Evolutionary conservation across 2,888 invertebrate species (phyloP), one percentile per base, ranked within the genome.

Genomic region (Cerastis leucographa): DNA sequence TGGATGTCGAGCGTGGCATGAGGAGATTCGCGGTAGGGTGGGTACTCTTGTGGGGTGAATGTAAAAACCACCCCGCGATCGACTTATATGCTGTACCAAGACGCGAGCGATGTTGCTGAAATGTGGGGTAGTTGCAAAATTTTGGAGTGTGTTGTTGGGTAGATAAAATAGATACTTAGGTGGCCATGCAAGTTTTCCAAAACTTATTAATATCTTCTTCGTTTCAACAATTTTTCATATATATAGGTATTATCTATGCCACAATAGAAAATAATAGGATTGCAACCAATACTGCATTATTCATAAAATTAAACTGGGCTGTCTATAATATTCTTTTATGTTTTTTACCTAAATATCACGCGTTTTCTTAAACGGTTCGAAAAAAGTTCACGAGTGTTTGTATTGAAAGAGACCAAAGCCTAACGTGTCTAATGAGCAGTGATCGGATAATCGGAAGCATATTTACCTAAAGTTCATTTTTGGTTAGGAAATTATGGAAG

Each of bases 61-160:
- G 96, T 94, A 96, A 96, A 95, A 95, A 95, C 95, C 96, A 95
- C 96, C 96, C 94, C 95, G 95, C 95, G 95, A 96, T 96, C 96
- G 96, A 96, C 96, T 96, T 96, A 96, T 96, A 95, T 95, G 95
- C 94, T 96, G 95, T 96, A 95, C 96, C 95, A 96, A 96, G 96
- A 96, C 95, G 93, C 88, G 89, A 76, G 78, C 89, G 91, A 54
- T 78, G 81, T 84, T 76, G 56, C 44, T 78, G 84, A 35, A 89
- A 74, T 87, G 71, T 59, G 90, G 19, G 49, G 93, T 87, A 90
- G 66, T 46, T 89, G 88, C 70, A 70, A 79, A 61, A 54, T 82
- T 62, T 54, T 25, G 4, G 42, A 42, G 14, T 35, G 19, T 35
- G 35, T 19, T 62, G 0, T 49, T 14, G 46, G 61, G 17, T 35